A percentile compares a stretch with the other conserved stretches of the same genome.
Conservation (phyloP, 2,888 invertebrate species). For the Hemaris fuciformis region DNA sequence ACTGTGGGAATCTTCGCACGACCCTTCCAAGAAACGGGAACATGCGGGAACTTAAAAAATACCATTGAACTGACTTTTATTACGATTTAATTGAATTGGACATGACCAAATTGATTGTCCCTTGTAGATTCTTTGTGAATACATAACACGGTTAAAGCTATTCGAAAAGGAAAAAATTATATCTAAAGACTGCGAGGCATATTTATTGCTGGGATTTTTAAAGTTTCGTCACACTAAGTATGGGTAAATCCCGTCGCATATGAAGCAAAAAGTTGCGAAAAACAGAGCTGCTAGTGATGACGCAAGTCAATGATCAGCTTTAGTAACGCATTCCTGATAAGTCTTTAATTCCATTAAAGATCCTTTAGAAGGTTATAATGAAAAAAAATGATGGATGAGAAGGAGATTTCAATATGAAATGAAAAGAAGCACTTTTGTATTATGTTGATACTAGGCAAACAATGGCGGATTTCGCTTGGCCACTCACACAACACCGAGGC, state of each 20-base stretch:
- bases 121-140: not conserved
- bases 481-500: not conserved
- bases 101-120: not conserved
- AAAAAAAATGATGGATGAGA: not conserved
- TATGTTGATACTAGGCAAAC: not conserved
- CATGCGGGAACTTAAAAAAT: conserved; percentile 8
- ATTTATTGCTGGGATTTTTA: not conserved
- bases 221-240: not conserved
- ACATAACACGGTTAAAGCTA: not conserved
- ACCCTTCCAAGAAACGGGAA: conserved; percentile 29
- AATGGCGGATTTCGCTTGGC: not conserved
- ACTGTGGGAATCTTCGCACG: conserved; percentile 70
- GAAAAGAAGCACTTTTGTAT: not conserved
- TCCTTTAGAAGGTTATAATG: not conserved
- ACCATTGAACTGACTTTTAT: not conserved
- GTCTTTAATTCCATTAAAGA: not conserved
- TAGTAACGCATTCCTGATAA: not conserved
- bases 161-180: not conserved
- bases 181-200: not conserved
- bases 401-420: not conserved
- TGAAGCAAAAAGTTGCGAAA: not conserved
- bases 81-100: not conserved
- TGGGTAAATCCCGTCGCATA: not conserved
- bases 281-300: not conserved
- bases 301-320: not conserved